Evolutionary conservation across 2,888 invertebrate genomes (phyloP), one percentile per base, ranked within the genome.

Genomic region (Odontomyia ornata): DNA sequence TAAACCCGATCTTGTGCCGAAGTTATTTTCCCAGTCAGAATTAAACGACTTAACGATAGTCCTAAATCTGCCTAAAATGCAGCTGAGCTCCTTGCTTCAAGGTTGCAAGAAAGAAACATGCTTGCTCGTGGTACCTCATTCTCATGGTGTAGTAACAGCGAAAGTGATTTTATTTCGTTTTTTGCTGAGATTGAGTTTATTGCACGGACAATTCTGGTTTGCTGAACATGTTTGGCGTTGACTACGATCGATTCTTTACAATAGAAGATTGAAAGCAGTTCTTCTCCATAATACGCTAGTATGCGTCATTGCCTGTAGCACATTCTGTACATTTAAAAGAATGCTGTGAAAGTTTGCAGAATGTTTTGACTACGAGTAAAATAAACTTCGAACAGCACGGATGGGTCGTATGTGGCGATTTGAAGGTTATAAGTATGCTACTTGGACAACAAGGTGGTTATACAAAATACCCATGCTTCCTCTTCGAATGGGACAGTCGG

Each of bases 361-460:
- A n/a, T 5, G 13, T 60, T n/a, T 23, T 60, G 23, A 23, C 3
- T 5, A 60, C 7, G n/a, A n/a, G n/a, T n/a, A n/a, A n/a, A 57
- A 67, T 76, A 13, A 36, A 56, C 1, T 76, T 69, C 46, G 1
- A 47, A 1, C 9, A 65, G 3, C 65, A 76, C 15, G 15, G 28
- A 18, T 76, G 36, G 67, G 56, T 5, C 11, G n/a, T 76, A 52
- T 76, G 57, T n/a, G 76, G 36, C 15, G 56, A 76, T 30, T n/a
- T 52, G 9, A 56, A 73, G 7, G 18, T 56, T 57, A n/a, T 57
- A 13, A 11, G 21, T n/a, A 28, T 65, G 18, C 18, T 65, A 43
- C 28, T 28, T 30, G 27, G 65, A 21, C 18, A n/a, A 30, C 30
- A 62, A 62, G 62, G 65, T 36, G 65, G 65, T 7, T 28, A 28